Conservation (phyloP, 2,797 vertebrate genomes). For the Catostomus latipinnis region DNA sequence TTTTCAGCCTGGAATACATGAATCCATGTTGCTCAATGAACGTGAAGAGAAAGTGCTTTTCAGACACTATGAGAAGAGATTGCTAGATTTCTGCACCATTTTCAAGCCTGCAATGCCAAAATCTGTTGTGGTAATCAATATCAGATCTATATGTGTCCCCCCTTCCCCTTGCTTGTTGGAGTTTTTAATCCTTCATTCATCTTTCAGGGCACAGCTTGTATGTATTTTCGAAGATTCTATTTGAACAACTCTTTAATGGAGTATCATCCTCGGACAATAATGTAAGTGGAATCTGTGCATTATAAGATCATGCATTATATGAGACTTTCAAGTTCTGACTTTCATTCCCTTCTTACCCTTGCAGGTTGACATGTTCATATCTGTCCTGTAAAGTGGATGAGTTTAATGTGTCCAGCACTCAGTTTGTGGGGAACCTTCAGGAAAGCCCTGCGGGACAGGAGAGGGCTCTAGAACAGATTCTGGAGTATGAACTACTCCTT, state of each 20-base stretch:
- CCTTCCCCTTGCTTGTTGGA: neutral
- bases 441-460: slow-evolving; percentile 86
- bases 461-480: slow-evolving; percentile 89
- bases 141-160: neutral
- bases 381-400: slow-evolving; percentile 98
- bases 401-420: slow-evolving; percentile 96
- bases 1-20: slow-evolving; percentile 74
- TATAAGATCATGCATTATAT: neutral
- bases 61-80: slow-evolving; percentile 90
- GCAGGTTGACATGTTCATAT: slow-evolving; percentile 88
- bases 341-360: neutral
- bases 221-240: slow-evolving; percentile 97
- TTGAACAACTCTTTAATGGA: slow-evolving; percentile 98
- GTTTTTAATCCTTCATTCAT: slow-evolving; percentile 33
- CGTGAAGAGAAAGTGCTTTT: slow-evolving; percentile 87
- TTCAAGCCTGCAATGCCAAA: slow-evolving; percentile 95
- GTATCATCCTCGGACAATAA: slow-evolving; percentile 93
- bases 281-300: slow-evolving; percentile 81
- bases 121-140: slow-evolving; percentile 87
- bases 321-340: neutral
- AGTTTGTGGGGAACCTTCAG: slow-evolving; percentile 95
- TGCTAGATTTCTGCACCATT: slow-evolving; percentile 88
- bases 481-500: slow-evolving; percentile 93
- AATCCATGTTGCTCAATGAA: slow-evolving; percentile 80
- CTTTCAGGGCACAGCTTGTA: slow-evolving; percentile 89